Percentiles rank a stretch among this genome's conserved stretches.
Conservation (phyloP, 2,113 vertebrate species). For the Myodes glareolus region DNA sequence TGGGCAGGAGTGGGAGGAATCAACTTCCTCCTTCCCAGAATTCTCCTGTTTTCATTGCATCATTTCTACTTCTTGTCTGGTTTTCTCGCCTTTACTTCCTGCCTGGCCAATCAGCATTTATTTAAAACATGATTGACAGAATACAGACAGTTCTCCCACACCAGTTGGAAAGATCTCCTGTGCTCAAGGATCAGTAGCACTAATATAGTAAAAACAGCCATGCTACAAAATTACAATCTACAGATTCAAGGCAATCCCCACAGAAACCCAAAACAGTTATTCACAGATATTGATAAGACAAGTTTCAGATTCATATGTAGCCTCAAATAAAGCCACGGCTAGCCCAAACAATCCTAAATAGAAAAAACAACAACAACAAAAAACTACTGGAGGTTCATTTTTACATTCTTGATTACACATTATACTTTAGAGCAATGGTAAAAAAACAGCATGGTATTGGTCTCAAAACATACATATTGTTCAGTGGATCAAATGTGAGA, state of each 20-base stretch:
- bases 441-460: neutral
- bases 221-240: neutral
- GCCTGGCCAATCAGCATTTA: too few relatives aligned
- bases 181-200: neutral
- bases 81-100: too few relatives aligned
- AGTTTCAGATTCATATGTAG: neutral
- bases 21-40: too few relatives aligned
- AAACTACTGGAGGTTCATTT: neutral
- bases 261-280: neutral
- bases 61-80: too few relatives aligned
- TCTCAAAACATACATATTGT: neutral
- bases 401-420: neutral
- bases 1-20: too few relatives aligned
- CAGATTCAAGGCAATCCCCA: neutral
- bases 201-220: neutral
- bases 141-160: too few relatives aligned
- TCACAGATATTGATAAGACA: neutral
- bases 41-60: too few relatives aligned
- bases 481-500: neutral
- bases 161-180: neutral
- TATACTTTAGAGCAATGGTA: neutral
- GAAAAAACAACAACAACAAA: too few relatives aligned
- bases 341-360: neutral
- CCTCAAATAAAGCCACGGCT: neutral
- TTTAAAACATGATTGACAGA: too few relatives aligned